Percentiles rank a stretch among this genome's conserved stretches.
phyloP scores from a whole-genome alignment of 2,888 invertebrate genomes.

The Melinaea marsaeus region DNA sequence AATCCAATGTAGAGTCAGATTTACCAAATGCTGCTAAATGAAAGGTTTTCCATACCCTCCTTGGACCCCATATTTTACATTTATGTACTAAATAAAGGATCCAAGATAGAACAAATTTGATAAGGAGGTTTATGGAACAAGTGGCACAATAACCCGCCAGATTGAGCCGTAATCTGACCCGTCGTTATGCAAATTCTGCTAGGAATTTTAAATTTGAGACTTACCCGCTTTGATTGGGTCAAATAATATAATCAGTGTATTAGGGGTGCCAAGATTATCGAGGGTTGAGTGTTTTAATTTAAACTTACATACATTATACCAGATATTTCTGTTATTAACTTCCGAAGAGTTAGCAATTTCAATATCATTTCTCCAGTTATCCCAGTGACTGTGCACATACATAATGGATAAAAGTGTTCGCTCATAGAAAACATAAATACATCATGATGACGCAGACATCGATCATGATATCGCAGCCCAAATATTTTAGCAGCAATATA shows the following conservation, averaged over 20 bases:
- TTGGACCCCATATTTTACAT: conserved; percentile 3
- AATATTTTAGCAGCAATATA: conserved; percentile 32
- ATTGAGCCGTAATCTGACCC: conserved; percentile 56
- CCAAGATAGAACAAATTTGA: conserved; percentile 21
- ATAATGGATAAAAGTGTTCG: conserved; percentile 35
- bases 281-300: background rate
- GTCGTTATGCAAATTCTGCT: conserved; percentile 61
- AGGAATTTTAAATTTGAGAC: conserved; percentile 59
- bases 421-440: conserved; percentile 36
- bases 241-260: conserved; percentile 58
- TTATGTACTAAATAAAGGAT: conserved; percentile 17
- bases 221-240: conserved; percentile 67
- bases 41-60: conserved; percentile 2
- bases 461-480: conserved; percentile 34
- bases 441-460: conserved; percentile 32
- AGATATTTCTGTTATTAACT: no score
- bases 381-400: background rate
- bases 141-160: conserved; percentile 32
- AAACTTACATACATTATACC: background rate
- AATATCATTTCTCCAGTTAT: background rate
- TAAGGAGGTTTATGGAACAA: conserved; percentile 20
- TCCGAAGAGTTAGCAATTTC: background rate
- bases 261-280: conserved; percentile 4
- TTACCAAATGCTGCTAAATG: background rate
- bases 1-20: conserved; percentile 9